Percentiles rank a stretch among this genome's conserved stretches.
Evolutionary conservation across 2,797 vertebrate genomes (phyloP).

Genomic region (Protonibea diacanthus): DNA sequence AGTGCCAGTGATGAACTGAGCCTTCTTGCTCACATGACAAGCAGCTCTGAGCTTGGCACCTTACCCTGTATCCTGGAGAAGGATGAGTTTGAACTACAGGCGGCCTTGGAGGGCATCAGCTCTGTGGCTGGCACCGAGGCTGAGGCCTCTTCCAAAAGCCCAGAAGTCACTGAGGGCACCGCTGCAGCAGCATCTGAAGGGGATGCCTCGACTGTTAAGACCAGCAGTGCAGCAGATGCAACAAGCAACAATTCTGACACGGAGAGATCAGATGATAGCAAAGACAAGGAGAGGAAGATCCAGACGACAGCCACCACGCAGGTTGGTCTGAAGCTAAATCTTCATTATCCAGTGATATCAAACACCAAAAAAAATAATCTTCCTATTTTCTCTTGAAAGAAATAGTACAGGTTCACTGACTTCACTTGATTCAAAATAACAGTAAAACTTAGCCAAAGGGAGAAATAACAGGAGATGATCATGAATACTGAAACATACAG

Average conservation of each 20-base stretch:
- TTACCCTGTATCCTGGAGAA: constrained; percentile 88
- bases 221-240: constrained; percentile 79
- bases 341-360: neutral
- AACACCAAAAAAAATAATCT: neutral
- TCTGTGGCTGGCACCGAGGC: constrained; percentile 81
- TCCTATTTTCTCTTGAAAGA: constrained; percentile 52
- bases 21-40: constrained; percentile 90
- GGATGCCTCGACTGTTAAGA: constrained; percentile 73
- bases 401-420: constrained; percentile 9
- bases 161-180: constrained; percentile 84
- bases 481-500: constrained; percentile 17
- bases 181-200: constrained; percentile 73
- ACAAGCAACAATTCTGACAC: constrained; percentile 89
- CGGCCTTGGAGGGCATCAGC: constrained; percentile 85
- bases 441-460: neutral
- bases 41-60: constrained; percentile 86
- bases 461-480: constrained; percentile 8
- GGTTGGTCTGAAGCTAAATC: constrained; percentile 75
- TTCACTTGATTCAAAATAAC: neutral
- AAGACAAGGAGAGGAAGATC: constrained; percentile 94
- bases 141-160: constrained; percentile 76
- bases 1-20: constrained; percentile 88
- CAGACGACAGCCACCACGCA: constrained; percentile 94
- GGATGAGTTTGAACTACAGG: constrained; percentile 92
- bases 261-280: constrained; percentile 90